Conservation (phyloP, 1,140 invertebrate genomes). For the Linepithema humile region DNA sequence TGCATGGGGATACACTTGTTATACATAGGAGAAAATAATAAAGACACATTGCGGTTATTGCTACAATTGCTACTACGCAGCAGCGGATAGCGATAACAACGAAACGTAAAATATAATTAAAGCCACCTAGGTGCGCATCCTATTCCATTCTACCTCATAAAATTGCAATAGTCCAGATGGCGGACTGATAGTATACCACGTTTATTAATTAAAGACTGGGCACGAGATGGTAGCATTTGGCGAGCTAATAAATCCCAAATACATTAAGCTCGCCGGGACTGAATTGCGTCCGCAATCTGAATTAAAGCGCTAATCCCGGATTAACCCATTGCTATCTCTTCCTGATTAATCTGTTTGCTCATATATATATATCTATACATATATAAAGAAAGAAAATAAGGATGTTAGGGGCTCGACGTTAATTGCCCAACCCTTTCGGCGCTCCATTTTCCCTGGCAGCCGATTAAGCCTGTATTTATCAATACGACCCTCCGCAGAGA, state of each 20-base stretch:
- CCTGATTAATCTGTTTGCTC: not conserved
- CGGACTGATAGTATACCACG: conserved; percentile 21
- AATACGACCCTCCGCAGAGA: not conserved
- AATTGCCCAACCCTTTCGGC: not conserved
- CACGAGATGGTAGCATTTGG: conserved; percentile 43
- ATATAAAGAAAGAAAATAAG: not conserved
- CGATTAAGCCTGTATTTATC: conserved; percentile 12
- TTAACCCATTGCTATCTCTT: not conserved
- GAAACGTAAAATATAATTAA: conserved; percentile 19
- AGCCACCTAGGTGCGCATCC: not conserved
- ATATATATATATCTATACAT: not conserved
- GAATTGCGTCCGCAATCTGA: conserved; percentile 17
- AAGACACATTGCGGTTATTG: not conserved
- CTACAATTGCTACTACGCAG: not conserved
- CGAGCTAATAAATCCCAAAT: conserved; percentile 31
- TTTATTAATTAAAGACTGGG: conserved; percentile 47
- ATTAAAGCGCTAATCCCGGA: conserved; percentile 22
- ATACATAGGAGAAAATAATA: conserved; percentile 9
- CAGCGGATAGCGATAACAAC: conserved; percentile 7
- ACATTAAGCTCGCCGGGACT: conserved; percentile 29
- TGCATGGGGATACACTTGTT: not conserved
- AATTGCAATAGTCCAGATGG: conserved; percentile 24
- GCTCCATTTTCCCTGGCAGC: not conserved
- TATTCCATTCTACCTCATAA: conserved; percentile 5
- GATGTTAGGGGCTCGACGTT: not conserved